A percentile compares a stretch with the other conserved stretches of the same genome.
Conservation (phyloP, 2,113 vertebrate genomes). For the Mesitornis unicolor region DNA sequence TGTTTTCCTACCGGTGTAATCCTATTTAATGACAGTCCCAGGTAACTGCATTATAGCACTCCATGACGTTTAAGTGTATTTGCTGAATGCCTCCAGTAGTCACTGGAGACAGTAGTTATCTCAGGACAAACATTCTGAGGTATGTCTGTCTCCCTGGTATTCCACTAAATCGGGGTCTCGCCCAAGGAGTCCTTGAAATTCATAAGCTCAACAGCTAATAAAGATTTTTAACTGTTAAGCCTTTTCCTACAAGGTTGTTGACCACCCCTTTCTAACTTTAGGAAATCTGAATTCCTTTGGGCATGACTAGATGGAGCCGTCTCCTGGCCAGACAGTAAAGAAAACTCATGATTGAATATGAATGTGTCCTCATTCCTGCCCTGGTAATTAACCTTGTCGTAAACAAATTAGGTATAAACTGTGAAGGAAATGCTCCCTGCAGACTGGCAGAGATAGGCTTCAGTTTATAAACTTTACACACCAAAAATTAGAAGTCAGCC, state of each 20-base stretch:
- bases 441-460: background rate
- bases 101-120: background rate
- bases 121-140: background rate
- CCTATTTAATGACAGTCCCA: background rate
- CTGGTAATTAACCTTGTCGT: background rate
- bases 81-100: background rate
- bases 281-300: background rate
- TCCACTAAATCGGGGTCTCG: background rate
- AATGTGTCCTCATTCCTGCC: background rate
- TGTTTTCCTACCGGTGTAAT: background rate
- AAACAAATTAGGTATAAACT: background rate
- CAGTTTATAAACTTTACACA: background rate
- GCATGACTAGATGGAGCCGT: slow-evolving; percentile 34
- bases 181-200: background rate
- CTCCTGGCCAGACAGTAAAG: slow-evolving; percentile 31
- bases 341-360: background rate
- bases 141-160: background rate
- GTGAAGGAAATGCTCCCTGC: background rate
- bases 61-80: background rate
- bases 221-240: background rate
- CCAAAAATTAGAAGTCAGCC: background rate
- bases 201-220: background rate
- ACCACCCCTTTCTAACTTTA: background rate
- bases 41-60: background rate
- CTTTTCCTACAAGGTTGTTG: background rate